phyloP scores from a whole-genome alignment of 2,797 vertebrate species.

The Scomberomorus guttatus region DNA sequence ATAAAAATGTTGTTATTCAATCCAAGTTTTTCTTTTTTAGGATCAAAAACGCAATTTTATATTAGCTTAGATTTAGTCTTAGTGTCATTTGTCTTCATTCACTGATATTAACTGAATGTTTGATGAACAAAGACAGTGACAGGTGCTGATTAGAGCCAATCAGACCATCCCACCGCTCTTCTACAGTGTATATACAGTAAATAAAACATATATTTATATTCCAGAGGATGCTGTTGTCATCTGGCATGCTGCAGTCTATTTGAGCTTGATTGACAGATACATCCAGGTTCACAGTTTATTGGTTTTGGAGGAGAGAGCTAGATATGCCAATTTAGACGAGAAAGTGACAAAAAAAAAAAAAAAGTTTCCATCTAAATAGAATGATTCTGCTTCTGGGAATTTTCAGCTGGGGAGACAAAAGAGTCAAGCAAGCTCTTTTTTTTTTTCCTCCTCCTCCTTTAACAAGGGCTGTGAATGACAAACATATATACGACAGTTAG shows the following conservation, averaged over 20 bases:
- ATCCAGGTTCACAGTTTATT: slow-evolving; percentile 96
- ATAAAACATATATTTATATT: slow-evolving; percentile 68
- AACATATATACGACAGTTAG: slow-evolving; percentile 92
- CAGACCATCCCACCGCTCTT: slow-evolving; percentile 75
- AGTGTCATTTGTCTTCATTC: slow-evolving; percentile 6
- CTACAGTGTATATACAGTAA: slow-evolving; percentile 38
- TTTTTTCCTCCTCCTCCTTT: slow-evolving; percentile 80
- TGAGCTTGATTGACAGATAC: slow-evolving; percentile 94
- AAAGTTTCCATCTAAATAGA: slow-evolving; percentile 94
- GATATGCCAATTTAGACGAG: slow-evolving; percentile 97
- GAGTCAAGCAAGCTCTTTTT: slow-evolving; percentile 86
- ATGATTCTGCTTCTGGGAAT: slow-evolving; percentile 96
- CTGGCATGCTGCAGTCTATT: slow-evolving; percentile 90
- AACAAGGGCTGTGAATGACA: slow-evolving; percentile 95
- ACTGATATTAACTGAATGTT: slow-evolving; percentile 40
- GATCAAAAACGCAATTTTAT: slow-evolving; percentile 16
- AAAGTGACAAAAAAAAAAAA: slow-evolving; percentile 93
- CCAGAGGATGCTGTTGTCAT: slow-evolving; percentile 88
- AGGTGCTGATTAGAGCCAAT: slow-evolving; percentile 90
- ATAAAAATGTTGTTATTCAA: slow-evolving; percentile 1
- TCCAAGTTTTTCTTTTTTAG: not conserved
- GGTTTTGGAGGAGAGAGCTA: slow-evolving; percentile 92
- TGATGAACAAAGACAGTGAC: slow-evolving; percentile 83
- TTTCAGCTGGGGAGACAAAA: slow-evolving; percentile 87
- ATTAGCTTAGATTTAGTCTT: not conserved